phyloP scores from a whole-genome alignment of 2,888 invertebrate species.

The Zelleria hepariella region DNA sequence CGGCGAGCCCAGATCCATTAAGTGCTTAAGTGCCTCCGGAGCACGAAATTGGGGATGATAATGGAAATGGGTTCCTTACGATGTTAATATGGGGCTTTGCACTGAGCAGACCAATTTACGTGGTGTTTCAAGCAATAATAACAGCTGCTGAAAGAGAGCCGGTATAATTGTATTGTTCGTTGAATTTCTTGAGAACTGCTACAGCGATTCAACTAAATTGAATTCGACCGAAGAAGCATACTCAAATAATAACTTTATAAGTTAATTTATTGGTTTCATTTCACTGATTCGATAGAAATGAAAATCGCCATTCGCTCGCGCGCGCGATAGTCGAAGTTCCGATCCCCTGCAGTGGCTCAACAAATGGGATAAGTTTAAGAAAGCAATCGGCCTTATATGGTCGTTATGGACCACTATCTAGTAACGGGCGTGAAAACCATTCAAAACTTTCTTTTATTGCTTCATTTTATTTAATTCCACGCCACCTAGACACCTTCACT shows the following conservation, averaged over 20 bases:
- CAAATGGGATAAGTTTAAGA: slow-evolving; percentile 69
- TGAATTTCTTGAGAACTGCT: not conserved
- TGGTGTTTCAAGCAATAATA: slow-evolving; percentile 46
- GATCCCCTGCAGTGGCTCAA: slow-evolving; percentile 46
- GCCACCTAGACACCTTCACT: not conserved
- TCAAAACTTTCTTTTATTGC: slow-evolving; percentile 56
- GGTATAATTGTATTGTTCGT: not conserved
- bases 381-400: slow-evolving; percentile 70
- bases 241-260: not conserved
- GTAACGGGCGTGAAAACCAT: slow-evolving; percentile 57
- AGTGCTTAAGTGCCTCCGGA: slow-evolving; percentile 69
- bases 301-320: slow-evolving; percentile 46
- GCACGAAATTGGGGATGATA: slow-evolving; percentile 69
- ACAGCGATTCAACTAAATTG: not conserved
- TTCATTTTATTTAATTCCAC: slow-evolving; percentile 43
- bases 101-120: slow-evolving; percentile 46
- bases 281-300: slow-evolving; percentile 43
- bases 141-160: slow-evolving; percentile 13
- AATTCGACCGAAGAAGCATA: not conserved
- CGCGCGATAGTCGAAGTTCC: slow-evolving; percentile 63
- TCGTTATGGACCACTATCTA: slow-evolving; percentile 61
- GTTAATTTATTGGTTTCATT: not conserved
- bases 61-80: slow-evolving; percentile 65
- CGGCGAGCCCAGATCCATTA: slow-evolving; percentile 66
- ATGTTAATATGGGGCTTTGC: slow-evolving; percentile 62